Evolutionary conservation across 1,140 invertebrate species (phyloP).

Genomic region (Ceratoteleas bidentatus): DNA sequence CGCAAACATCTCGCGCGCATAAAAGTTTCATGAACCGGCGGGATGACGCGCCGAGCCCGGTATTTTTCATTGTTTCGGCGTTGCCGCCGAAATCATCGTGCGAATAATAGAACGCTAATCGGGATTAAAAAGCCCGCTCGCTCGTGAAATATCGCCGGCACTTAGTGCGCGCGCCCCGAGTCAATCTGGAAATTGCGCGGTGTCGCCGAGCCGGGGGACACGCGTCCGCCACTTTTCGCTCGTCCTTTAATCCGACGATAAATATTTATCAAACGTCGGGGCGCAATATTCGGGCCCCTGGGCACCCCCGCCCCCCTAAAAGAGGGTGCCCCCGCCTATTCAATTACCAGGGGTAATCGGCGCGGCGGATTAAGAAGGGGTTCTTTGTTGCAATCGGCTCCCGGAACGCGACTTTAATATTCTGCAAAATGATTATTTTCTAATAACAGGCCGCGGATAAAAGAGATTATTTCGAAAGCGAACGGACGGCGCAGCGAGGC

Average conservation of each 20-base stretch:
- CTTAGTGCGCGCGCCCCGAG: constrained; percentile 41
- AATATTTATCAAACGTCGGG: constrained; percentile 64
- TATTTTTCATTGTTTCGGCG: constrained; percentile 36
- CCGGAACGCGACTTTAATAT: constrained; percentile 64
- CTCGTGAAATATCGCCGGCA: constrained; percentile 41
- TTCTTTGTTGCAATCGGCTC: constrained; percentile 54
- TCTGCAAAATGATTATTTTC: constrained; percentile 64
- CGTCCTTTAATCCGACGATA: constrained; percentile 58
- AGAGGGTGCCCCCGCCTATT: constrained; percentile 47
- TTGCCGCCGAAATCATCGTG: too few relatives aligned
- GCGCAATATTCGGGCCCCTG: constrained; percentile 10
- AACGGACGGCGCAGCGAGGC: constrained; percentile 22
- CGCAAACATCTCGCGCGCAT: too few relatives aligned
- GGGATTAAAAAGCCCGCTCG: constrained; percentile 49
- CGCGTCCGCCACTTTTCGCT: constrained; percentile 41
- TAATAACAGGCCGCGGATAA: constrained; percentile 60
- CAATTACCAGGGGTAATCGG: constrained; percentile 62
- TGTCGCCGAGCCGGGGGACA: constrained; percentile 11
- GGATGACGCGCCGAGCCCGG: too few relatives aligned
- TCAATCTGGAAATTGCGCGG: constrained; percentile 49
- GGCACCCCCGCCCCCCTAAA: constrained; percentile 4
- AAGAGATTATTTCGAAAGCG: constrained; percentile 45
- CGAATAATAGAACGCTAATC: constrained; percentile 45
- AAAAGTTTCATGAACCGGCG: too few relatives aligned
- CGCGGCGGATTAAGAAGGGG: constrained; percentile 61